phyloP scores from a whole-genome alignment of 2,888 invertebrate species.

The Cryptocephalus moraei region DNA sequence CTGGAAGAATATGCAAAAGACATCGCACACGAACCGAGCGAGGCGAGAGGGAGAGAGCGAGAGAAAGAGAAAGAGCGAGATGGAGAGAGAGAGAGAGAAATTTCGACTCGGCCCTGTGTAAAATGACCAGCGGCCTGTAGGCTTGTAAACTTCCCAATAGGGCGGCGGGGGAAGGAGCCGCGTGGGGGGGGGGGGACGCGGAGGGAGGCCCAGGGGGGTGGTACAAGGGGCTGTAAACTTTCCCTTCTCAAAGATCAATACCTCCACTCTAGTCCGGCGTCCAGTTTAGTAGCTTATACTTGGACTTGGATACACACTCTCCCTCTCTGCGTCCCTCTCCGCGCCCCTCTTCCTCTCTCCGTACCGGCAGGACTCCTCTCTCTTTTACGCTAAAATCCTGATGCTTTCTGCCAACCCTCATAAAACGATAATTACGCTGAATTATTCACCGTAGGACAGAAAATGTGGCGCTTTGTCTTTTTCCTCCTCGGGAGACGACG shows the following conservation, averaged over 20 bases:
- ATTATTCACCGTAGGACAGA: slow-evolving; percentile 8
- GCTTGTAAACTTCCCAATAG: slow-evolving; percentile 37
- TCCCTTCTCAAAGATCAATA: slow-evolving; percentile 43
- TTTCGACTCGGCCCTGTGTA: slow-evolving; percentile 33
- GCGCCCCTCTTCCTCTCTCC: neutral
- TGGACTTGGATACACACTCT: slow-evolving; percentile 16
- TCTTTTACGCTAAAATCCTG: slow-evolving; percentile 7
- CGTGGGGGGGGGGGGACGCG: slow-evolving; percentile 6
- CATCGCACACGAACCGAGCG: slow-evolving; percentile 4
- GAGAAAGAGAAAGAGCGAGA: neutral
- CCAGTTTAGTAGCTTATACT: slow-evolving; percentile 26
- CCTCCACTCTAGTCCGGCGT: slow-evolving; percentile 38
- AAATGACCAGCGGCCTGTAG: slow-evolving; percentile 41
- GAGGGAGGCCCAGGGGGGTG: slow-evolving; percentile 1
- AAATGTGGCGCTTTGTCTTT: too few species aligned
- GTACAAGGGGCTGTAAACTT: slow-evolving; percentile 33
- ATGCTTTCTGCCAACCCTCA: slow-evolving; percentile 9
- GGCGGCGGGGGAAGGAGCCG: slow-evolving; percentile 19
- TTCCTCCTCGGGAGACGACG: too few species aligned
- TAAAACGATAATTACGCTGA: slow-evolving; percentile 10
- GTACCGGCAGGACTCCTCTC: slow-evolving; percentile 8
- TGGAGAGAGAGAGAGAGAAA: slow-evolving; percentile 2
- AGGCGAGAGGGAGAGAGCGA: too few species aligned
- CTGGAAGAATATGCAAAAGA: slow-evolving; percentile 32
- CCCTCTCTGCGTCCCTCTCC: slow-evolving; percentile 1